Evolutionary conservation across 2,113 vertebrate genomes (phyloP).

Genomic region (Nymphicus hollandicus): DNA sequence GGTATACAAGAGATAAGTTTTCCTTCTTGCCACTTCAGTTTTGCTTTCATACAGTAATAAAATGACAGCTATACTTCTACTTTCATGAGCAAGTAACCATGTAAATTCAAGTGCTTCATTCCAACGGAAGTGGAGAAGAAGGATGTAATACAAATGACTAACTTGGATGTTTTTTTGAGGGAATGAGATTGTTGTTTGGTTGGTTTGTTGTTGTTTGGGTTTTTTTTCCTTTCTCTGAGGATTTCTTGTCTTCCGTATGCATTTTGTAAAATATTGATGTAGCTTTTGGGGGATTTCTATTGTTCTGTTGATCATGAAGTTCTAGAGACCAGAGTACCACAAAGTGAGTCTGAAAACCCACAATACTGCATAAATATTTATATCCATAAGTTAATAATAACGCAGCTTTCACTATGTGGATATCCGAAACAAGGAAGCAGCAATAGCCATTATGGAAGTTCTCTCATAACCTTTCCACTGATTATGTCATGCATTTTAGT

Average conservation of each 20-base stretch:
- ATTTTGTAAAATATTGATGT: neutral
- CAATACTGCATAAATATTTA: neutral
- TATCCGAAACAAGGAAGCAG: neutral
- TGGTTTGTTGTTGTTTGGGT: rapidly evolving
- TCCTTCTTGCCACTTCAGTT: neutral
- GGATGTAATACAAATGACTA: neutral
- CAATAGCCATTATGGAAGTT: neutral
- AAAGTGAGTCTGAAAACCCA: neutral
- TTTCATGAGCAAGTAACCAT: neutral
- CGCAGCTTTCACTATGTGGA: neutral
- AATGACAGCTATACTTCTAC: neutral
- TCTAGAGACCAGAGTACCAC: neutral
- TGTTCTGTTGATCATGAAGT: neutral
- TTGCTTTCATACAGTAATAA: neutral
- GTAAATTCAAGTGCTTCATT: neutral
- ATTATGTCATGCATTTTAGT: neutral
- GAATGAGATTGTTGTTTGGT: rapidly evolving
- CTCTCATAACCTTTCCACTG: rapidly evolving
- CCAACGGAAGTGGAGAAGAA: neutral
- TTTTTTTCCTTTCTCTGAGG: too few species aligned
- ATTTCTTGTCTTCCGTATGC: neutral
- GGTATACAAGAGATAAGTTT: neutral
- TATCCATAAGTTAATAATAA: neutral
- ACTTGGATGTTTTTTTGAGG: neutral
- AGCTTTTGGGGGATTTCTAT: neutral